Evolutionary conservation across 1,140 invertebrate species (phyloP).

Genomic region (Coboldia fuscipes): DNA sequence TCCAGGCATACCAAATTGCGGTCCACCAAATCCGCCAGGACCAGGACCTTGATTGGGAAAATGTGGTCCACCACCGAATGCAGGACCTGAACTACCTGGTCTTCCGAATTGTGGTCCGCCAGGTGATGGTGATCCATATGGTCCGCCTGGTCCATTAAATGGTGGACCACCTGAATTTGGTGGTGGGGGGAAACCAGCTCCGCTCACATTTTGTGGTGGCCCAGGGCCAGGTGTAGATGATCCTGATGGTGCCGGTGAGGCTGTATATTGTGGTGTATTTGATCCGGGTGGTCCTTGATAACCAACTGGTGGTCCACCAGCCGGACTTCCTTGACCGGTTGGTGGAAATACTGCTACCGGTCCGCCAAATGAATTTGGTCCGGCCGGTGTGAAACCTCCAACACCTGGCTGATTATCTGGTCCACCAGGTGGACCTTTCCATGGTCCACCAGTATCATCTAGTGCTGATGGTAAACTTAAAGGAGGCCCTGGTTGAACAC

Average conservation of each 20-base stretch:
- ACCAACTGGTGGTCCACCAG: constrained; percentile 37
- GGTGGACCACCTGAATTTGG: constrained; percentile 34
- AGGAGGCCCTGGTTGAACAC: constrained; percentile 2
- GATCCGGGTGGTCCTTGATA: constrained; percentile 45
- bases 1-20: constrained; percentile 43
- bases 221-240: constrained; percentile 47
- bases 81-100: constrained; percentile 43
- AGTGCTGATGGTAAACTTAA: constrained; percentile 4
- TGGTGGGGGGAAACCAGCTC: constrained; percentile 35
- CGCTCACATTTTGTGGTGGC: constrained; percentile 31
- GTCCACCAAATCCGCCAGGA: constrained; percentile 28
- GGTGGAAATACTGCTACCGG: constrained; percentile 16
- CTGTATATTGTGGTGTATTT: constrained; percentile 49
- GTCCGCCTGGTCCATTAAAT: constrained; percentile 33
- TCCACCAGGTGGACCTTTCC: constrained; percentile 3
- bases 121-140: constrained; percentile 37
- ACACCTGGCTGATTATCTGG: constrained; percentile 8
- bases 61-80: constrained; percentile 39
- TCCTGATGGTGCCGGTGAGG: constrained; percentile 50
- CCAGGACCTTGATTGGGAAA: constrained; percentile 31
- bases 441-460: constrained; percentile 1
- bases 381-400: constrained; percentile 15
- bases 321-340: constrained; percentile 29
- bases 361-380: constrained; percentile 11
- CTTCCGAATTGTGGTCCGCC: constrained; percentile 36